A percentile compares a stretch with the other conserved stretches of the same genome.
These are phyloP conservation scores for Dasyornis broadbenti DNA, from an alignment of 2,113 vertebrate genomes.

Conservation along the genomic window DNA sequence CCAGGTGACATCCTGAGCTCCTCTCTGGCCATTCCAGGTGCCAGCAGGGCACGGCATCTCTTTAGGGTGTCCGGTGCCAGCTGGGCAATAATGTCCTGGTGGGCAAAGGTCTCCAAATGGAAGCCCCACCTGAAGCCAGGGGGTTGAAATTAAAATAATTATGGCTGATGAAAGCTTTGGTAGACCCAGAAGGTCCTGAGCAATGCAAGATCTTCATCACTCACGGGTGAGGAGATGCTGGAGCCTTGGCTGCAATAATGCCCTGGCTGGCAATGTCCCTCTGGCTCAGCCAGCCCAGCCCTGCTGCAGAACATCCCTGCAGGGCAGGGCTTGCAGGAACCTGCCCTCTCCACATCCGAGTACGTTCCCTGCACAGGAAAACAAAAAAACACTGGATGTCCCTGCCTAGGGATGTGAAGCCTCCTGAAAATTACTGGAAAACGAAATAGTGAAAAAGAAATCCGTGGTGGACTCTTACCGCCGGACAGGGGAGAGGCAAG, in stretches of 20 bases:
- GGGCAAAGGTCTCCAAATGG: constrained; percentile 81
- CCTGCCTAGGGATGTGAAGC: not conserved
- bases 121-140: constrained; percentile 66
- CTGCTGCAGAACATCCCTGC: constrained; percentile 80
- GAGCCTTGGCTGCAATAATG: constrained; percentile 77
- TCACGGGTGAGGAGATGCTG: constrained; percentile 79
- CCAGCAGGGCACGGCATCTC: constrained; percentile 81
- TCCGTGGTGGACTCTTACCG: constrained; percentile 50
- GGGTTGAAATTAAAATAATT: not conserved
- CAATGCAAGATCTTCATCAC: not conserved
- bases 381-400: not conserved
- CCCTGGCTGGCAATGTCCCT: constrained; percentile 78
- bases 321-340: constrained; percentile 77
- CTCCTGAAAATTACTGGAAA: not conserved
- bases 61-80: constrained; percentile 72
- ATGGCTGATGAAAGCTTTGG: rapidly evolving
- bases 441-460: not conserved
- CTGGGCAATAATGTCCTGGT: constrained; percentile 78
- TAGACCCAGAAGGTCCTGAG: not conserved
- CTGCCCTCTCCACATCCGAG: constrained; percentile 50
- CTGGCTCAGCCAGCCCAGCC: constrained; percentile 73
- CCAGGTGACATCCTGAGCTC: constrained; percentile 72
- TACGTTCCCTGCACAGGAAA: constrained; percentile 76
- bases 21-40: constrained; percentile 79
- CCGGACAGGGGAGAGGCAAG: constrained; percentile 71